phyloP scores from a whole-genome alignment of 2,888 invertebrate genomes.

The Pristionchus maxplancki region DNA sequence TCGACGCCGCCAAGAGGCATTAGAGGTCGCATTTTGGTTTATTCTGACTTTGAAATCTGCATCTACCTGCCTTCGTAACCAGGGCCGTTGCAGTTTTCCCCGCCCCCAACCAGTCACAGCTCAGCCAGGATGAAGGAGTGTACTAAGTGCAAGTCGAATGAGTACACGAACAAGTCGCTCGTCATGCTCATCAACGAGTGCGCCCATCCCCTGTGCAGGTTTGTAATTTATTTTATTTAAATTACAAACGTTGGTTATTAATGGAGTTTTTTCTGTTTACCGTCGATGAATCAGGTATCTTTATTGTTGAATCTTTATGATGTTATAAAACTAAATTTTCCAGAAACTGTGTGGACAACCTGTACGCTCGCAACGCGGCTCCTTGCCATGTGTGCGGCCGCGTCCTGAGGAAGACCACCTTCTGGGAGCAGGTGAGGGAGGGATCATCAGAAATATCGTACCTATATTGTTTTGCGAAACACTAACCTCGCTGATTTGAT shows the following conservation, averaged over 20 bases:
- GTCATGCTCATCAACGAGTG: conserved; percentile 98
- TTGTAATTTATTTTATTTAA: neutral
- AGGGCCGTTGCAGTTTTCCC: neutral
- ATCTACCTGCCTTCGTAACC: no score
- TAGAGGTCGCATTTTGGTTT: neutral
- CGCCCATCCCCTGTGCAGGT: conserved; percentile 97
- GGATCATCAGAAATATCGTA: neutral
- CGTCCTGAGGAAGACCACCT: conserved; percentile 90
- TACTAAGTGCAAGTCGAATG: conserved; percentile 95
- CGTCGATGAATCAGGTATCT: no score
- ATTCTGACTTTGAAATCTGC: no score
- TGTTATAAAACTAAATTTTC: no score
- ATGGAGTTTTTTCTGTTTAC: no score
- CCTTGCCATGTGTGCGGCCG: conserved; percentile 87
- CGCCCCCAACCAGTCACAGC: neutral
- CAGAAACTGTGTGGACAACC: conserved; percentile 80
- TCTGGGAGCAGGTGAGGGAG: conserved; percentile 85
- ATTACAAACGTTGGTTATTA: no score
- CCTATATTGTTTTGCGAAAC: no score
- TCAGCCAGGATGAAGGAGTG: conserved; percentile 83
- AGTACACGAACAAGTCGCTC: conserved; percentile 95
- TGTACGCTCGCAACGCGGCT: conserved; percentile 96
- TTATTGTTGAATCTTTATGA: no score
- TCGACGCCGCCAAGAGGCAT: conserved; percentile 44
- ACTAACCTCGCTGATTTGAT: no score